Evolutionary conservation across 2,113 vertebrate genomes (phyloP).

Genomic region (Channa maculata): DNA sequence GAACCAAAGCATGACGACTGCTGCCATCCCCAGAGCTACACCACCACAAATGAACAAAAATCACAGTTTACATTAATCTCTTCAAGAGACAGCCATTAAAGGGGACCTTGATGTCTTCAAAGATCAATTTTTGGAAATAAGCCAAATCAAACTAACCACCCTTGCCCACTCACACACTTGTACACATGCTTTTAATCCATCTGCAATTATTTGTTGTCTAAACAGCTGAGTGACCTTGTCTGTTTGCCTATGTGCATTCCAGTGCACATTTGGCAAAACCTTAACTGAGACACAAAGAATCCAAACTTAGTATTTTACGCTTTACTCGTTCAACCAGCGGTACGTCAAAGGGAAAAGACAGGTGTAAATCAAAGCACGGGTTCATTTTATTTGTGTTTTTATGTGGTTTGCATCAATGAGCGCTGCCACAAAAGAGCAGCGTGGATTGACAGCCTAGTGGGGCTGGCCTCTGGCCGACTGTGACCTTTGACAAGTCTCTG

Average conservation of each 20-base stretch:
- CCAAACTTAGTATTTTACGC: background rate
- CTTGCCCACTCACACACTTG: constrained; percentile 7
- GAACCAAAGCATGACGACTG: background rate
- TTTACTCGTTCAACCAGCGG: background rate
- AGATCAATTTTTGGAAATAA: constrained; percentile 7
- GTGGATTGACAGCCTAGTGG: constrained; percentile 53
- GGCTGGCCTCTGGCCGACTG: constrained; percentile 74
- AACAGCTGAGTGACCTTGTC: constrained; percentile 41
- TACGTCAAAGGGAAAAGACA: background rate
- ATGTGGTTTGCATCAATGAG: constrained; percentile 59
- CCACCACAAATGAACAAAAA: constrained; percentile 10
- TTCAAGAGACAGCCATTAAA: constrained; percentile 10
- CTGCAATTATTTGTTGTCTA: constrained; percentile 31
- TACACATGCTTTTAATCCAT: constrained; percentile 5
- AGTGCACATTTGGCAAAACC: too few relatives aligned
- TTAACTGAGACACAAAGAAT: too few relatives aligned
- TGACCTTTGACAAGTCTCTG: constrained; percentile 79
- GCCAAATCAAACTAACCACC: constrained; percentile 15
- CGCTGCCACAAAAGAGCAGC: constrained; percentile 68
- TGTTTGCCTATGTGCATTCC: constrained; percentile 2
- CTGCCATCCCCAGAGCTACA: background rate
- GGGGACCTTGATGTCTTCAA: constrained; percentile 12
- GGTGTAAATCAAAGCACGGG: constrained; percentile 39
- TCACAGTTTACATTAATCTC: constrained; percentile 28
- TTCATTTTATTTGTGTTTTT: constrained; percentile 35